phyloP scores from a whole-genome alignment of 2,113 vertebrate species.

The Tragelaphus imberbis region DNA sequence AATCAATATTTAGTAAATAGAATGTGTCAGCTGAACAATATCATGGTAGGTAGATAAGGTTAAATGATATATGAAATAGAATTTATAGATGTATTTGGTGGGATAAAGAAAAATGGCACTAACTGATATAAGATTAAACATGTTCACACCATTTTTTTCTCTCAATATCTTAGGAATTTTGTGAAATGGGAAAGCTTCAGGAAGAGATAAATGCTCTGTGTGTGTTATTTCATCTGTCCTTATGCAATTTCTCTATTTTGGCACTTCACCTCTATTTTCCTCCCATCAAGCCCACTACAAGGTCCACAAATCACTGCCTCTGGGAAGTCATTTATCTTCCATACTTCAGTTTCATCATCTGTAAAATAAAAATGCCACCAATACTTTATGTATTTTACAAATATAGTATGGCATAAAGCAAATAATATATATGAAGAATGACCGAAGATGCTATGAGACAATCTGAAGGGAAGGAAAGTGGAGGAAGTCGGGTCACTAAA shows the following conservation, averaged over 20 bases:
- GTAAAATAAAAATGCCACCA: constrained; percentile 44
- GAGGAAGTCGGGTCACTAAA: not conserved
- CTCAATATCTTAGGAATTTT: not conserved
- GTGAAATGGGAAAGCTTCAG: not conserved
- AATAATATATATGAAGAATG: not conserved
- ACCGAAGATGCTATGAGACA: not conserved
- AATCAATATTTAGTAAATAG: not conserved
- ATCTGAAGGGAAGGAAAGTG: not conserved
- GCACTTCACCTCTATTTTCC: not conserved
- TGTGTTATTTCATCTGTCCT: not conserved
- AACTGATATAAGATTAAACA: not conserved
- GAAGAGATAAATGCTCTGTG: not conserved
- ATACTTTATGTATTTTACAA: constrained; percentile 33
- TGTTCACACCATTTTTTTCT: not conserved
- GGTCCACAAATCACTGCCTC: not conserved
- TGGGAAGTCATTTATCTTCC: not conserved
- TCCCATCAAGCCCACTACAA: not conserved
- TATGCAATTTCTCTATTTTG: not conserved
- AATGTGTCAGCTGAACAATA: not conserved
- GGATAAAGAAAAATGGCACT: not conserved
- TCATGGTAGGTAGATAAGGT: not conserved
- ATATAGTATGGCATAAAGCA: not conserved
- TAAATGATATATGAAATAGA: not conserved
- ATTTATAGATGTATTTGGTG: not conserved
- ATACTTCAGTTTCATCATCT: constrained; percentile 22